Evolutionary conservation across 2,888 invertebrate species (phyloP).

Genomic region (Melieria crassipennis): DNA sequence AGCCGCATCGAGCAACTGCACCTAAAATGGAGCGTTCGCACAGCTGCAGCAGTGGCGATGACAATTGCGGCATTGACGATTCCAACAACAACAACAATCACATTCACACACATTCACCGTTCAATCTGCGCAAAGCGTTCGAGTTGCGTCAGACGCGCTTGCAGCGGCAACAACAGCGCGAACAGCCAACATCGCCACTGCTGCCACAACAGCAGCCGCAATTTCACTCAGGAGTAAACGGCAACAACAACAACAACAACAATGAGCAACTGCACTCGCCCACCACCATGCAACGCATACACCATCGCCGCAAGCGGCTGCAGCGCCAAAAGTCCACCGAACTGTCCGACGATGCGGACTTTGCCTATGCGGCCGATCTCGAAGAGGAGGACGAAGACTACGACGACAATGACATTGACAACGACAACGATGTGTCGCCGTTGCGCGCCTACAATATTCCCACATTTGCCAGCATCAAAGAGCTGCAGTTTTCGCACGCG

Average conservation of each 20-base stretch:
- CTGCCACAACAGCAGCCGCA: constrained; percentile 7
- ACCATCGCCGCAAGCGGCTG: constrained; percentile 37
- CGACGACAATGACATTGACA: constrained; percentile 34
- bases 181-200: neutral
- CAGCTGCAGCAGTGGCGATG: constrained; percentile 23
- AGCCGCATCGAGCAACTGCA: neutral
- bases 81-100: constrained; percentile 22
- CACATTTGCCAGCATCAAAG: constrained; percentile 7
- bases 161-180: constrained; percentile 25
- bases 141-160: constrained; percentile 27
- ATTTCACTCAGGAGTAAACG: neutral
- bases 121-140: constrained; percentile 19
- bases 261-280: neutral
- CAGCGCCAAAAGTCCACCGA: constrained; percentile 52
- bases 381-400: constrained; percentile 52
- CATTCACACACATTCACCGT: constrained; percentile 7
- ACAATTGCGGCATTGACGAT: constrained; percentile 10
- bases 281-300: constrained; percentile 27
- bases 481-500: no score
- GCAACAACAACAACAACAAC: neutral
- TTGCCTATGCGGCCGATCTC: constrained; percentile 51
- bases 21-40: constrained; percentile 36
- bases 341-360: constrained; percentile 47
- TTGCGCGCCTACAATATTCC: neutral
- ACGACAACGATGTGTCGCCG: constrained; percentile 14